Evolutionary conservation across 2,888 invertebrate species (phyloP).

Genomic region (Entomobrya proxima): DNA sequence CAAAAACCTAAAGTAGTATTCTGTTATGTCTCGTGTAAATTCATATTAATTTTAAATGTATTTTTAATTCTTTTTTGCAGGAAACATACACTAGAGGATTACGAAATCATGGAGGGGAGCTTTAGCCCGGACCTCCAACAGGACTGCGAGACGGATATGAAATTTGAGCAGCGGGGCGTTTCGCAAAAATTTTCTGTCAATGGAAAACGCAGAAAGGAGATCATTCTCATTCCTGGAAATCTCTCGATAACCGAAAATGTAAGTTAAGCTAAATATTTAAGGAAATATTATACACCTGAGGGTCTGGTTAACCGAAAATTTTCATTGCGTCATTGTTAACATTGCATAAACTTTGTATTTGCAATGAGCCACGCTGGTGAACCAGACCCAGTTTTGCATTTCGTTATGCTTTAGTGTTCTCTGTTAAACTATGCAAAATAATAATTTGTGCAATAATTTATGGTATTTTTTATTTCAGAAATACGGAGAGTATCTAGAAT

Average conservation of each 20-base stretch:
- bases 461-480: conserved; percentile 76
- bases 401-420: background rate
- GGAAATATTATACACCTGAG: no score
- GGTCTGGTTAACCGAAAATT: no score
- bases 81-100: background rate
- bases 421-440: background rate
- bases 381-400: background rate
- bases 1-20: background rate
- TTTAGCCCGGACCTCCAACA: conserved; percentile 62
- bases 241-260: conserved; percentile 75
- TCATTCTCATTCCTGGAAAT: conserved; percentile 72
- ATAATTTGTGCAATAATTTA: no score
- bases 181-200: conserved; percentile 72
- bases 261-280: no score
- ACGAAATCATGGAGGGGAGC: conserved; percentile 55
- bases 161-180: conserved; percentile 74
- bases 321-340: no score
- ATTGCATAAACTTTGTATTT: background rate
- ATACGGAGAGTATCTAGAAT: conserved; percentile 85
- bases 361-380: background rate
- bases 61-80: background rate
- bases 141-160: conserved; percentile 69
- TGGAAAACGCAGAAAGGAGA: conserved; percentile 69
- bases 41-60: background rate
- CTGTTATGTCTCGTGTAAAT: background rate